Evolutionary conservation across 2,888 invertebrate species (phyloP).

Genomic region (Cryptosula pallasiana): DNA sequence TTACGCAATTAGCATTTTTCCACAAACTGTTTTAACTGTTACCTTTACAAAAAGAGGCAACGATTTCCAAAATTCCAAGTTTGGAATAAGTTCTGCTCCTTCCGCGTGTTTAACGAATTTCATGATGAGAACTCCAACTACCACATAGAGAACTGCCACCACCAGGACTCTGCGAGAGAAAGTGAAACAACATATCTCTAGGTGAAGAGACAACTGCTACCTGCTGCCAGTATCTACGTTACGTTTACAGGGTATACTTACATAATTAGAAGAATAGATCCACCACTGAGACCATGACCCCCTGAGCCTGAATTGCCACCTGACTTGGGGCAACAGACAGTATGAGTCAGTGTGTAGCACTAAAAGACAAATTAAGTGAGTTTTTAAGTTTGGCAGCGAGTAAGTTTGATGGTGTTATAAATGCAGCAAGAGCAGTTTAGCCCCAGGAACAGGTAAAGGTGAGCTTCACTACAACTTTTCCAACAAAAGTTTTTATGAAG

Average conservation of each 20-base stretch:
- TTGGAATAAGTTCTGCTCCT: constrained; percentile 18
- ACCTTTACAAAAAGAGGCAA: constrained; percentile 18
- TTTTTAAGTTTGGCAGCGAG: too few relatives aligned
- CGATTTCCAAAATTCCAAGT: background rate
- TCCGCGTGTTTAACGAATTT: constrained; percentile 16
- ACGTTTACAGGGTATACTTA: too few relatives aligned
- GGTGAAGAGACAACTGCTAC: too few relatives aligned
- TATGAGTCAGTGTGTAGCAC: background rate
- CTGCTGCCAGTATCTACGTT: too few relatives aligned
- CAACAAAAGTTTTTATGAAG: too few relatives aligned
- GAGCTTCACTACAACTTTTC: too few relatives aligned
- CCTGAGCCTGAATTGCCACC: too few relatives aligned
- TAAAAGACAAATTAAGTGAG: too few relatives aligned
- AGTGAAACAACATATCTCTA: background rate
- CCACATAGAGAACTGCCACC: background rate
- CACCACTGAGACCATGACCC: background rate
- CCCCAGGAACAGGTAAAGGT: too few relatives aligned
- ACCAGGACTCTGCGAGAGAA: background rate
- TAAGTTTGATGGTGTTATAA: too few relatives aligned
- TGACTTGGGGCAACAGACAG: background rate
- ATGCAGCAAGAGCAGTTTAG: too few relatives aligned
- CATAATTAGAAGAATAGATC: background rate
- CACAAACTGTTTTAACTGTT: background rate
- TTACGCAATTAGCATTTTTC: too few relatives aligned
- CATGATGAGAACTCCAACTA: constrained; percentile 12